These are phyloP conservation scores for Nothocercus nigrocapillus DNA, from an alignment of 2,113 vertebrate species.

Conservation along the genomic window DNA sequence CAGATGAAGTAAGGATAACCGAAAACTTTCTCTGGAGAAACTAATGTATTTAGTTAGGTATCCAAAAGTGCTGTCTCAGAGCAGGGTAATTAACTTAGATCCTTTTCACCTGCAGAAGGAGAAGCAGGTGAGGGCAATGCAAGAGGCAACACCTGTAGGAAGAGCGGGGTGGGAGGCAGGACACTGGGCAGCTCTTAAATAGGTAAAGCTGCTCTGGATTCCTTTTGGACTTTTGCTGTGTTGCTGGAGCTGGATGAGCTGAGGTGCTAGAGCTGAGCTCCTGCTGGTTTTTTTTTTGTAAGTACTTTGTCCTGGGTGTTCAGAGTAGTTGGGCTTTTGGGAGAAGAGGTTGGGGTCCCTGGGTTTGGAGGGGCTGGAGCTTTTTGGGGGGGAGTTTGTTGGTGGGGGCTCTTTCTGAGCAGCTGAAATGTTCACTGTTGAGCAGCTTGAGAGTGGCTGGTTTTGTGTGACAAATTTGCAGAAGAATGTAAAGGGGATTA, in stretches of 20 bases:
- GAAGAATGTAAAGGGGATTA: not conserved
- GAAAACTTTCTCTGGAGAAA: not conserved
- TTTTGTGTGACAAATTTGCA: not conserved
- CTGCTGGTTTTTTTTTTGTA: not conserved
- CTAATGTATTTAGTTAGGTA: not conserved
- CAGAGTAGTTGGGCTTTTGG: rapidly evolving
- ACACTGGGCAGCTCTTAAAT: not conserved
- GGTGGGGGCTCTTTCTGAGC: not conserved
- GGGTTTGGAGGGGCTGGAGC: not conserved
- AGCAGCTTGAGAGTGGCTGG: rapidly evolving
- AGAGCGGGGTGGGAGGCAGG: not conserved
- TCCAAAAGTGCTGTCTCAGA: not conserved
- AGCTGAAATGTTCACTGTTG: not conserved
- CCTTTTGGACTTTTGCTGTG: rapidly evolving
- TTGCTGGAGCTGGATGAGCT: rapidly evolving
- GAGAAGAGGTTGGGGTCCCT: not conserved
- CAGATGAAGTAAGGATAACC: not conserved
- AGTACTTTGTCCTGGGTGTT: not conserved
- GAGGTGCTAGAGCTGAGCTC: rapidly evolving
- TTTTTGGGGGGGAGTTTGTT: not conserved
- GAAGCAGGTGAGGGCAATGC: not conserved
- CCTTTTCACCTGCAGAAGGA: not conserved
- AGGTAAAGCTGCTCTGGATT: rapidly evolving
- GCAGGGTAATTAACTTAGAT: not conserved
- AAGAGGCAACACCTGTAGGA: rapidly evolving